These are phyloP conservation scores for Nineta flava DNA, from an alignment of 2,888 invertebrate genomes.

Conservation along the genomic window DNA sequence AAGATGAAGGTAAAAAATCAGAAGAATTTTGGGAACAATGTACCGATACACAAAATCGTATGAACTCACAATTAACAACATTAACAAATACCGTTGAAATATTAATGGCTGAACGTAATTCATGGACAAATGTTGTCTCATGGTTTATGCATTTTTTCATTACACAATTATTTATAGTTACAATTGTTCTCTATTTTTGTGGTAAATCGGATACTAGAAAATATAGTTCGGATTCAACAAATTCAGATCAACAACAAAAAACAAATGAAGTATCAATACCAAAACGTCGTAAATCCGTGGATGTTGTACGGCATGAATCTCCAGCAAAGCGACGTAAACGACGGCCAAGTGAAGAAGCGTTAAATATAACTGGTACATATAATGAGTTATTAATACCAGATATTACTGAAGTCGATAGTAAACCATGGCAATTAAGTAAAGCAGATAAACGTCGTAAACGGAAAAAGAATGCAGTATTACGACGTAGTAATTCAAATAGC, in stretches of 20 bases:
- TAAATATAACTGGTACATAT: conserved; percentile 34
- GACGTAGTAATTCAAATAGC: conserved; percentile 18
- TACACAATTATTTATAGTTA: conserved; percentile 31
- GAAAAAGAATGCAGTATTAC: conserved; percentile 13
- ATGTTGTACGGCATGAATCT: conserved; percentile 39
- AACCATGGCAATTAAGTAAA: conserved; percentile 16
- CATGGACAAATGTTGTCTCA: conserved; percentile 42
- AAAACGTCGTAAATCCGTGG: conserved; percentile 46
- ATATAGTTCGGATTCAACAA: conserved; percentile 40
- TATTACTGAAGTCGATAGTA: conserved; percentile 22
- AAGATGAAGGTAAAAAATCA: conserved; percentile 57
- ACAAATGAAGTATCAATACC: conserved; percentile 13
- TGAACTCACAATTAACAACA: conserved; percentile 35
- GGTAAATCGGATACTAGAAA: conserved; percentile 30
- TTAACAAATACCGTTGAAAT: conserved; percentile 42
- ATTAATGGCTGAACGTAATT: conserved; percentile 43
- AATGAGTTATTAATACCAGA: conserved; percentile 39
- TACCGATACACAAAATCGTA: conserved; percentile 26
- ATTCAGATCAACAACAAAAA: conserved; percentile 32
- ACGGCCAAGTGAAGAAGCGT: conserved; percentile 60
- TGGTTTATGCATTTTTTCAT: conserved; percentile 35
- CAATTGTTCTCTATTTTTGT: conserved; percentile 35
- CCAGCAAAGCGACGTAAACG: conserved; percentile 39
- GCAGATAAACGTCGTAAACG: conserved; percentile 22
- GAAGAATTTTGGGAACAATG: conserved; percentile 55